These are phyloP conservation scores for Tortricodes alternella DNA, from an alignment of 2,888 invertebrate genomes.

Conservation along the genomic window DNA sequence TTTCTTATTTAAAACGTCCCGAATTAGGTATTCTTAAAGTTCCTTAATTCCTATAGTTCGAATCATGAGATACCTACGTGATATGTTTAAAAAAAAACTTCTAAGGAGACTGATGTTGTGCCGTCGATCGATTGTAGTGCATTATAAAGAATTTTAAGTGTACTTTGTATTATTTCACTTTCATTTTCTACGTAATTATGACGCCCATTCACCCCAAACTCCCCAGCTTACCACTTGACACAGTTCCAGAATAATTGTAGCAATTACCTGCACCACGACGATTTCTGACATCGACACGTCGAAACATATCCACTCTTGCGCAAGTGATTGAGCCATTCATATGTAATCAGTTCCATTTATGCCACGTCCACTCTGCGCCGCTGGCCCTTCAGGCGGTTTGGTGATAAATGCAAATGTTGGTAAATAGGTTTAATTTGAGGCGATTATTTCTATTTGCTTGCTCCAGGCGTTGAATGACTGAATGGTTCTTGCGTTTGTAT, in stretches of 20 bases:
- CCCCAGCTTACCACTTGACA: conserved; percentile 67
- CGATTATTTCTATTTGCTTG: conserved; percentile 11
- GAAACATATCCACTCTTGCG: conserved; percentile 74
- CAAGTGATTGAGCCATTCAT: conserved; percentile 75
- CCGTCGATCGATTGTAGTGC: too few species aligned
- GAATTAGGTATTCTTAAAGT: too few species aligned
- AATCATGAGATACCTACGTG: too few species aligned
- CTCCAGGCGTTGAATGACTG: background rate
- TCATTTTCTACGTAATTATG: background rate
- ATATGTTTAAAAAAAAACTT: too few species aligned
- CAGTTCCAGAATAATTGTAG: conserved; percentile 76
- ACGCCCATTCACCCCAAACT: conserved; percentile 41
- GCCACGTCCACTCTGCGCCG: conserved; percentile 55
- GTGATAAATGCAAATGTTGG: conserved; percentile 9
- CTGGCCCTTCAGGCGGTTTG: conserved; percentile 53
- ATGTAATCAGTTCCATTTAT: conserved; percentile 63
- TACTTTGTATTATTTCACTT: background rate
- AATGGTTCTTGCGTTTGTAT: background rate
- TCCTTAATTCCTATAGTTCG: too few species aligned
- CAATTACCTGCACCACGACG: conserved; percentile 62
- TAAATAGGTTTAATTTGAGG: conserved; percentile 17
- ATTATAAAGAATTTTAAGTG: too few species aligned
- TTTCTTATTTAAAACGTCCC: too few species aligned
- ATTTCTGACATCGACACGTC: conserved; percentile 61
- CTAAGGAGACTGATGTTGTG: too few species aligned